These are phyloP conservation scores for Platalea minor DNA, from an alignment of 2,797 vertebrate genomes.

Conservation along the genomic window DNA sequence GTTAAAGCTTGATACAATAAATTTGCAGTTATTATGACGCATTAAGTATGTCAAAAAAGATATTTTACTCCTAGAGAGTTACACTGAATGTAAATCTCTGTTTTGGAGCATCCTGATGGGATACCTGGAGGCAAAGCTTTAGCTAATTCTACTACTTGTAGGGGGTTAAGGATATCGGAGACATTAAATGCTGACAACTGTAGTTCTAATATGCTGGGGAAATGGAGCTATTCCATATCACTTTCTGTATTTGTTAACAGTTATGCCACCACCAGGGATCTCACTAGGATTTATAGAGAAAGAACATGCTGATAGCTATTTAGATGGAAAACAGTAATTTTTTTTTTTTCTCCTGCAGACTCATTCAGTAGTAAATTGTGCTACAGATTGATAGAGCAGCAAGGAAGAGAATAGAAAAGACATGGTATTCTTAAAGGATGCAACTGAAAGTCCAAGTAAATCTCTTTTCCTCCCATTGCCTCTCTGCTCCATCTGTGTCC, in stretches of 20 bases:
- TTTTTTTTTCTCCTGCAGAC: background rate
- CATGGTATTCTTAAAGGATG: background rate
- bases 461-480: background rate
- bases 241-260: conserved; percentile 65
- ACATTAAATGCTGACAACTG: conserved; percentile 63
- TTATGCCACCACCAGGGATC: conserved; percentile 57
- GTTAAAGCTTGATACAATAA: conserved; percentile 58
- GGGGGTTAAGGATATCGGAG: conserved; percentile 62
- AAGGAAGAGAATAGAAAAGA: background rate
- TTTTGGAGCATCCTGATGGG: conserved; percentile 60
- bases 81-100: conserved; percentile 37
- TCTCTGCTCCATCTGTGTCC: background rate
- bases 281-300: conserved; percentile 53
- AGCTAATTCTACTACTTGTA: conserved; percentile 65
- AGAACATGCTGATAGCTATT: conserved; percentile 54
- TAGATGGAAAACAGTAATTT: conserved; percentile 38
- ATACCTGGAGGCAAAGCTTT: conserved; percentile 67
- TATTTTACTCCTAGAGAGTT: conserved; percentile 59
- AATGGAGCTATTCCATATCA: conserved; percentile 58
- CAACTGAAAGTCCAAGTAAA: background rate
- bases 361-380: conserved; percentile 25
- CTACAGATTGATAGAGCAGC: conserved; percentile 21
- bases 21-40: conserved; percentile 65
- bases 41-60: conserved; percentile 59
- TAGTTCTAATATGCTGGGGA: conserved; percentile 63